phyloP scores from a whole-genome alignment of 92 coral and sea anemone genomes.

The Palythoa caribaeorum region DNA sequence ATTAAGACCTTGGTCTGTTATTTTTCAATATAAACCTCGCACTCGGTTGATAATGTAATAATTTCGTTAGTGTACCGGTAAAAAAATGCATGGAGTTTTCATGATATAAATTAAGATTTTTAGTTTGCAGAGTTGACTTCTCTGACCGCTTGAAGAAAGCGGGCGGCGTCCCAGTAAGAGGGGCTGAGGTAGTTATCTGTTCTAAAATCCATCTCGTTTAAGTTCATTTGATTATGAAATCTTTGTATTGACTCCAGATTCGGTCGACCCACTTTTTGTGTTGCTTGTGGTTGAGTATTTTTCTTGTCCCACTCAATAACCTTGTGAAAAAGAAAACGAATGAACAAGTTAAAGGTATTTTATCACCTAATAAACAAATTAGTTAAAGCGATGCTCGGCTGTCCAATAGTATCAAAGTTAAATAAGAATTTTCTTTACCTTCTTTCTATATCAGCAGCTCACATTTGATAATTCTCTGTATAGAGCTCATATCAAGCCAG shows the following conservation, averaged over 20 bases:
- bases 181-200: conserved; percentile 90
- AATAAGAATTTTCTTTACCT: too few species aligned
- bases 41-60: background rate
- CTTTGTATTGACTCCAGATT: conserved; percentile 11
- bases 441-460: too few species aligned
- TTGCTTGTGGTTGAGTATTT: conserved; percentile 17
- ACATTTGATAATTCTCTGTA: too few species aligned
- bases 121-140: conserved; percentile 40
- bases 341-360: background rate
- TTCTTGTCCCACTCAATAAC: conserved; percentile 60
- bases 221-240: conserved; percentile 45
- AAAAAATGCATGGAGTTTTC: too few species aligned
- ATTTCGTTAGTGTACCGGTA: background rate
- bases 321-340: conserved; percentile 29
- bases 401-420: too few species aligned
- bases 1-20: background rate
- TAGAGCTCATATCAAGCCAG: too few species aligned
- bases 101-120: background rate
- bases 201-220: conserved; percentile 78
- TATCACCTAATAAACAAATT: background rate
- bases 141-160: conserved; percentile 74
- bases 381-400: too few species aligned
- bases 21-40: background rate
- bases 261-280: conserved; percentile 1
- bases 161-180: conserved; percentile 95